These are phyloP conservation scores for Aptenodytes forsteri DNA, from an alignment of 2,113 vertebrate species.

Conservation along the genomic window DNA sequence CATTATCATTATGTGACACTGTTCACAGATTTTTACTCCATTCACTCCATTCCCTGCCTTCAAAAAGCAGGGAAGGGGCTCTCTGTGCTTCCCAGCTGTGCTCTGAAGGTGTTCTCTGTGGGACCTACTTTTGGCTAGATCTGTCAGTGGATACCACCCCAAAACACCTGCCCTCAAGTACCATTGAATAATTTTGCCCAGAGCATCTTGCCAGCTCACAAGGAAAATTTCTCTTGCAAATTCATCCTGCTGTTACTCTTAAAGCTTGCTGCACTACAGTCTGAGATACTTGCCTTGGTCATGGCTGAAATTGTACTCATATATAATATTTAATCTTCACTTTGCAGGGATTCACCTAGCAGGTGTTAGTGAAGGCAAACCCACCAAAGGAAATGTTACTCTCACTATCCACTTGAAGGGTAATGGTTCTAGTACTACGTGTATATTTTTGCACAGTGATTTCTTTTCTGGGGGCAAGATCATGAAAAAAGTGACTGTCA, in stretches of 20 bases:
- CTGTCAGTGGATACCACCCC: background rate
- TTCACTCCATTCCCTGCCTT: background rate
- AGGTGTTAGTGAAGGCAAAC: background rate
- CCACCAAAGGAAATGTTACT: background rate
- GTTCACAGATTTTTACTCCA: background rate
- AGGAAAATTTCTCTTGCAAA: background rate
- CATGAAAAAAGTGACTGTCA: background rate
- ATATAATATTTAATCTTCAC: background rate
- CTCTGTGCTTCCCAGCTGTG: background rate
- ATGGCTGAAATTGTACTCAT: background rate
- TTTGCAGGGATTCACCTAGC: background rate
- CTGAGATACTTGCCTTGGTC: background rate
- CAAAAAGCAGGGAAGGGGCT: background rate
- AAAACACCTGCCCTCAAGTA: background rate
- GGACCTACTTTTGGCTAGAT: background rate
- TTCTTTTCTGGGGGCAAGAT: background rate
- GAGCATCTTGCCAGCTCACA: background rate
- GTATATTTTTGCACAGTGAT: background rate
- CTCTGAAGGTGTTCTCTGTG: background rate
- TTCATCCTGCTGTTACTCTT: background rate
- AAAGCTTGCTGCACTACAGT: background rate
- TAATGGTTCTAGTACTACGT: background rate
- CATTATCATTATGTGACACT: background rate
- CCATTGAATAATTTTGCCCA: background rate
- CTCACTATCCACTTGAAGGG: background rate